Conservation (phyloP, 2,113 vertebrate genomes). For the Phylloscopus trochiloides region DNA sequence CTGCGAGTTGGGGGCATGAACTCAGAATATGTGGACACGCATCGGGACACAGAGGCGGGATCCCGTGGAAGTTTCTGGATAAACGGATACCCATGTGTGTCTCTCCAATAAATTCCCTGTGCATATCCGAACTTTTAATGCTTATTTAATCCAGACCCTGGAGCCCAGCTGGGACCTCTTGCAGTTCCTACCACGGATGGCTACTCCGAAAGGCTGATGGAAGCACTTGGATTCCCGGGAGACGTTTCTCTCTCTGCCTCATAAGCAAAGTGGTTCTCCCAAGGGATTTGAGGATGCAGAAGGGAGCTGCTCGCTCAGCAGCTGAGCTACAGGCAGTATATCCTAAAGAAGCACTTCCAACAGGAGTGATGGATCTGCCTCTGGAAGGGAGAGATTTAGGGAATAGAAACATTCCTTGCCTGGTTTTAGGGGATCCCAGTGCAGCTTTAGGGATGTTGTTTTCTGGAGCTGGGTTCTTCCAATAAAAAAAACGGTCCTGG, state of each 20-base stretch:
- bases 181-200: neutral
- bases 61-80: neutral
- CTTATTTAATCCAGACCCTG: neutral
- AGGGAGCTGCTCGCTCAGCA: constrained; percentile 59
- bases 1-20: neutral
- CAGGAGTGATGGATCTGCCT: neutral
- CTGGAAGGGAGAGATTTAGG: neutral
- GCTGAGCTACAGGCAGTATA: neutral
- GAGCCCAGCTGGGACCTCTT: constrained; percentile 52
- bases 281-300: constrained; percentile 9
- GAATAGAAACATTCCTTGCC: neutral
- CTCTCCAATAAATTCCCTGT: neutral
- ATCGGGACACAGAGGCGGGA: neutral
- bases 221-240: neutral
- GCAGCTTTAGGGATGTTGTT: neutral
- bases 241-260: constrained; percentile 17
- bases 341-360: neutral
- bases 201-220: constrained; percentile 3
- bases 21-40: accelerated
- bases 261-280: constrained; percentile 31
- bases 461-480: neutral
- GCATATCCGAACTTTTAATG: neutral
- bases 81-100: neutral
- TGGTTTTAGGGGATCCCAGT: neutral
- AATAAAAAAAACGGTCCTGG: neutral